phyloP scores from a whole-genome alignment of 2,113 vertebrate genomes.

The Bothrops jararaca region DNA sequence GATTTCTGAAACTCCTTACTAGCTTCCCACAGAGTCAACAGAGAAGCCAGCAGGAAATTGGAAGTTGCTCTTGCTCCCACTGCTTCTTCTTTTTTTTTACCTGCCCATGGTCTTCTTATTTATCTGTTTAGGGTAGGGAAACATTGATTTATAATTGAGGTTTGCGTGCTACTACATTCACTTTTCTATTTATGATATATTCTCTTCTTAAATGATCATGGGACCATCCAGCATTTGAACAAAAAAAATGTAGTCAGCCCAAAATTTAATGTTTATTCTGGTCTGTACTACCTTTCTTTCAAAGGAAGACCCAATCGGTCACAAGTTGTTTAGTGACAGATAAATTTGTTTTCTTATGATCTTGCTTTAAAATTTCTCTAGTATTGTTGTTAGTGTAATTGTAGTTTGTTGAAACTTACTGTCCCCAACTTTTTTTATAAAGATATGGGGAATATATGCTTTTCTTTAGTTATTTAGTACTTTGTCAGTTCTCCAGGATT shows the following conservation, averaged over 20 bases:
- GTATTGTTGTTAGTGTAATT: not conserved
- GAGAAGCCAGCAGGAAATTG: too few relatives aligned
- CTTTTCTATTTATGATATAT: not conserved
- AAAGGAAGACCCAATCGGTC: not conserved
- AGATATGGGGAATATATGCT: not conserved
- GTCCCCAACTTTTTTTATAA: not conserved
- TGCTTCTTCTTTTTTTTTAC: too few relatives aligned
- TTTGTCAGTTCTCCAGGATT: not conserved
- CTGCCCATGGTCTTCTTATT: too few relatives aligned
- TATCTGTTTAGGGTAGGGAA: too few relatives aligned
- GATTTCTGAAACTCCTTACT: too few relatives aligned
- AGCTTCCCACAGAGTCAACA: too few relatives aligned
- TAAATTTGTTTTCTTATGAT: not conserved
- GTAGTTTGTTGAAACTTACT: not conserved
- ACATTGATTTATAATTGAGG: not conserved
- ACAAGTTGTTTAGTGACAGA: not conserved
- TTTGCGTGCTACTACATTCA: not conserved
- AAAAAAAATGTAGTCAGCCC: not conserved
- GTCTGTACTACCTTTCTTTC: not conserved
- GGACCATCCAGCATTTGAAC: not conserved
- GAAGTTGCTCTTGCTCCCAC: too few relatives aligned
- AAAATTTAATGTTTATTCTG: not conserved
- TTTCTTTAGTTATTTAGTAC: not conserved
- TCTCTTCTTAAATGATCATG: not conserved
- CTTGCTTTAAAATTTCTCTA: not conserved